Percentiles rank a stretch among this genome's conserved stretches.
These are phyloP conservation scores for Rhinophrynus dorsalis DNA, from an alignment of 2,797 vertebrate species.

Conservation along the genomic window DNA sequence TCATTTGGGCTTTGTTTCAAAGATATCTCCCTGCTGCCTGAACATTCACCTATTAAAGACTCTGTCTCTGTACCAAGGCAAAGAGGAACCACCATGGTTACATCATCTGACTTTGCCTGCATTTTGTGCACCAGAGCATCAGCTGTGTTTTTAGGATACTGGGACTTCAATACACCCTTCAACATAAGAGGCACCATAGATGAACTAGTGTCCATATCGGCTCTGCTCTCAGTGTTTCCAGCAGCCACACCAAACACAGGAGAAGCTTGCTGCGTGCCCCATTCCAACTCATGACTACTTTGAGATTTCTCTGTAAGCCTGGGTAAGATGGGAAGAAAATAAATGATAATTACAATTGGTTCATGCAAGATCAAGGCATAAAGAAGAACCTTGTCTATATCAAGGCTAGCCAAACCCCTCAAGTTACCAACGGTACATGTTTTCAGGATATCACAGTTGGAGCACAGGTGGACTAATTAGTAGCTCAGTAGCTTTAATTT, in stretches of 20 bases:
- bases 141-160: slow-evolving; percentile 56
- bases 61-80: slow-evolving; percentile 56
- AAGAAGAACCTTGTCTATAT: too few relatives aligned
- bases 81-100: slow-evolving; percentile 59
- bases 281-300: slow-evolving; percentile 56
- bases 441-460: too few relatives aligned
- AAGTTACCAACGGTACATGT: too few relatives aligned
- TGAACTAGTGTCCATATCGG: slow-evolving; percentile 59
- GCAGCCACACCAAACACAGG: slow-evolving; percentile 68
- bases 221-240: slow-evolving; percentile 59
- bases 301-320: slow-evolving; percentile 66
- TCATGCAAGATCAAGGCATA: too few relatives aligned
- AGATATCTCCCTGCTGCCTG: slow-evolving; percentile 58
- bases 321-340: slow-evolving; percentile 46
- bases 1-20: slow-evolving; percentile 58
- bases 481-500: too few relatives aligned
- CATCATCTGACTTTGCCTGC: slow-evolving; percentile 69
- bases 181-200: slow-evolving; percentile 64
- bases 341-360: too few relatives aligned
- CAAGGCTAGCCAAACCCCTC: too few relatives aligned
- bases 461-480: too few relatives aligned
- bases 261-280: slow-evolving; percentile 61
- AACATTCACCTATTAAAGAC: slow-evolving; percentile 61
- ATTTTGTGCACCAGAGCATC: slow-evolving; percentile 60
- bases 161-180: slow-evolving; percentile 60